These are phyloP conservation scores for Ichneumon xanthorius DNA, from an alignment of 2,888 invertebrate species.

Conservation along the genomic window DNA sequence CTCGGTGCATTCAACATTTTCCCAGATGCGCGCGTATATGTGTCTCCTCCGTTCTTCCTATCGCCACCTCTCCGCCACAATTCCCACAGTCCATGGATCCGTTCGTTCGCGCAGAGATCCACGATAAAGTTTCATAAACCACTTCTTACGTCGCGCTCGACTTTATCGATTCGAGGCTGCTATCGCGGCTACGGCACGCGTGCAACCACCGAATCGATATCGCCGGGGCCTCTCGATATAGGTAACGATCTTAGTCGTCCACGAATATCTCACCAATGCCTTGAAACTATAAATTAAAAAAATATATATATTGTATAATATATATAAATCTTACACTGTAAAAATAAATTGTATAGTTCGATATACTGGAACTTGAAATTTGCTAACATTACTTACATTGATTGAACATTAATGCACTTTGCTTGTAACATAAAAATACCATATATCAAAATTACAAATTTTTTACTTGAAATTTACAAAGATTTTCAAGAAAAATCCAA, in stretches of 20 bases:
- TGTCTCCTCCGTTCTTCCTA: background rate
- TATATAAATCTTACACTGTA: too few species aligned
- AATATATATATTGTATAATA: background rate
- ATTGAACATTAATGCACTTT: too few species aligned
- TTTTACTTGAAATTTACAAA: too few species aligned
- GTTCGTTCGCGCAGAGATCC: background rate
- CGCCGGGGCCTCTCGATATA: background rate
- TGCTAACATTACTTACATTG: too few species aligned
- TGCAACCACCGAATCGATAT: constrained; percentile 16
- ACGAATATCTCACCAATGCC: constrained; percentile 33
- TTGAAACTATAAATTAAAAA: background rate
- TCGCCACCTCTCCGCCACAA: background rate
- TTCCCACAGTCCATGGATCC: background rate
- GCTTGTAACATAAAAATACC: too few species aligned
- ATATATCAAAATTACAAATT: too few species aligned
- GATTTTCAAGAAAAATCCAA: too few species aligned
- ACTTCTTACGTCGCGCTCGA: background rate
- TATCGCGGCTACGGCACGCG: constrained; percentile 9
- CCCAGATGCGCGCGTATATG: constrained; percentile 46
- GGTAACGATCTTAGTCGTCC: constrained; percentile 2
- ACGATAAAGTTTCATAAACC: constrained; percentile 1
- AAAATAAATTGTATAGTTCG: too few species aligned
- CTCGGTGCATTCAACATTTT: constrained; percentile 68
- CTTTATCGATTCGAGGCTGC: constrained; percentile 18
- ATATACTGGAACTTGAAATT: too few species aligned